Conservation (phyloP, 1,140 invertebrate species). For the Drosophila rufa region DNA sequence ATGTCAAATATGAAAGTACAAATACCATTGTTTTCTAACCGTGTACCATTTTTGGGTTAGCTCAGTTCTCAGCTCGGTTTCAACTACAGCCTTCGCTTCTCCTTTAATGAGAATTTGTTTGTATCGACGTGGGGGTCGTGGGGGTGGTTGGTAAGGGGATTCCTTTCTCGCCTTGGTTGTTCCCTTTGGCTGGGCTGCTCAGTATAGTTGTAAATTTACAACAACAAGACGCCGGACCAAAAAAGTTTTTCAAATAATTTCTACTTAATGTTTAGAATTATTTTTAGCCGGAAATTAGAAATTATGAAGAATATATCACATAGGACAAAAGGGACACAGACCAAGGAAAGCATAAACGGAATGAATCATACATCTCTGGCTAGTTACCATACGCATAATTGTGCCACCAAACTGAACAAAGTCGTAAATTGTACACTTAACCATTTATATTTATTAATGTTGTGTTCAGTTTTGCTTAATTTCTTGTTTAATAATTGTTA, state of each 20-base stretch:
- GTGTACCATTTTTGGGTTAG: constrained; percentile 63
- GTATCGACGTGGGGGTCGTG: constrained; percentile 66
- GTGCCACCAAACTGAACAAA: constrained; percentile 53
- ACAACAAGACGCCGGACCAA: constrained; percentile 31
- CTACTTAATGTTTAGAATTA: constrained; percentile 83
- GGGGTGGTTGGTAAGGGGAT: constrained; percentile 18
- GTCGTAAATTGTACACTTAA: constrained; percentile 72
- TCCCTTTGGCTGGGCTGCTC: constrained; percentile 15
- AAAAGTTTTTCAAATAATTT: constrained; percentile 79
- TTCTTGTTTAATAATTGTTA: constrained; percentile 14
- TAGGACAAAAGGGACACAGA: constrained; percentile 39
- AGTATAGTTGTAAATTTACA: constrained; percentile 75
- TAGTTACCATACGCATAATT: constrained; percentile 43
- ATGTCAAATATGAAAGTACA: neutral
- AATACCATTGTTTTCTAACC: neutral
- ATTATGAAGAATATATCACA: constrained; percentile 78
- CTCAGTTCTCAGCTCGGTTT: constrained; percentile 49
- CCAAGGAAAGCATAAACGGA: constrained; percentile 15
- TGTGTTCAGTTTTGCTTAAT: constrained; percentile 24
- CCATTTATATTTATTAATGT: constrained; percentile 51
- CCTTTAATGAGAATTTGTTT: constrained; percentile 84
- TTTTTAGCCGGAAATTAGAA: constrained; percentile 77
- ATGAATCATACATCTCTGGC: constrained; percentile 54
- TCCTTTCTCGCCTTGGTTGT: neutral
- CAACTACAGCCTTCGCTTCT: constrained; percentile 48